These are phyloP conservation scores for Poecilus cupreus DNA, from an alignment of 2,888 invertebrate genomes.

Conservation along the genomic window DNA sequence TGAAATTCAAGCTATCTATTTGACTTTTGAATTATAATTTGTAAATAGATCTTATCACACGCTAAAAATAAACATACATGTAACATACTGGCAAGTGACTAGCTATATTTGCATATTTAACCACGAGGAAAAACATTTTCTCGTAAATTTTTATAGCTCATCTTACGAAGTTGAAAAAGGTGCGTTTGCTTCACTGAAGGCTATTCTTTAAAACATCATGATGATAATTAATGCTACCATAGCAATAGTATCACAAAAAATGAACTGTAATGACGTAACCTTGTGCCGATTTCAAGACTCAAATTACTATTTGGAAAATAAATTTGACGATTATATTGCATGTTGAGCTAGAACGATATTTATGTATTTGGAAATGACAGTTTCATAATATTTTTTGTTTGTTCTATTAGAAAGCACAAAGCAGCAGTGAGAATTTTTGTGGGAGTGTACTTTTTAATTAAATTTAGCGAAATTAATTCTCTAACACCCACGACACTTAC, in stretches of 20 bases:
- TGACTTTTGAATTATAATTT: background rate
- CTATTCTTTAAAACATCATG: background rate
- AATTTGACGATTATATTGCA: slow-evolving; percentile 14
- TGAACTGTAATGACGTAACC: slow-evolving; percentile 3
- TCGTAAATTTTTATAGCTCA: background rate
- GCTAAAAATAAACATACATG: background rate
- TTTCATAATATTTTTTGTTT: background rate
- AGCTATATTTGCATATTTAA: background rate
- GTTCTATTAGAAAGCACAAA: background rate
- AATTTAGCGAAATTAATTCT: background rate
- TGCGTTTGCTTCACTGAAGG: background rate
- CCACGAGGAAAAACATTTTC: background rate
- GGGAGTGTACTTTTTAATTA: slow-evolving; percentile 10
- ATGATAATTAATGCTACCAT: background rate
- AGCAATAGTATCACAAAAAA: background rate
- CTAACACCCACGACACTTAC: background rate
- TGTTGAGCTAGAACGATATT: background rate
- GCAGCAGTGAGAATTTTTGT: background rate
- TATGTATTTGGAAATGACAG: background rate
- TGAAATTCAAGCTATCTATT: background rate
- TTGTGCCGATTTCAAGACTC: background rate
- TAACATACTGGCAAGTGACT: background rate
- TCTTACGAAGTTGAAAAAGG: background rate
- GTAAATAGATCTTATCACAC: background rate
- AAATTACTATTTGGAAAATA: background rate